Evolutionary conservation across 2,113 vertebrate genomes (phyloP), one percentile per base, ranked within the genome.

Genomic region (Octodon degus): DNA sequence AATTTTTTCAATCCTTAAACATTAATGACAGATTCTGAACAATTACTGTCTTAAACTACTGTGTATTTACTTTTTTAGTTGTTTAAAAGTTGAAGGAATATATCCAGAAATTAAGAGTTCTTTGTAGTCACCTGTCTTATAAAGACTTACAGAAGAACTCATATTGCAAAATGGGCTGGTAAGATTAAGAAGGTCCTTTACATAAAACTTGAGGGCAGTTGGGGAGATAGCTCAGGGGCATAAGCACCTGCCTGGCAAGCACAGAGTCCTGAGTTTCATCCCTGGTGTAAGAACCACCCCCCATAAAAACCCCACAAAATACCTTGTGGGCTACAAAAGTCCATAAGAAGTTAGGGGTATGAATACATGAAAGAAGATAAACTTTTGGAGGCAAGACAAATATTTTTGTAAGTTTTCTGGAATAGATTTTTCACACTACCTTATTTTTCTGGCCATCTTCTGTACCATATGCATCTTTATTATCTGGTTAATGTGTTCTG

Each of bases 361-460:
- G 40, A 20, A 30, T 86, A 63, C 88, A 53, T 68, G 40, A 76
- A 90, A 94, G 53, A 12, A 85, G 47, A 32, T 47, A 74, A 80
- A 70, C 30, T 83, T 85, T 87, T 76, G 86, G 32, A 40, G 89
- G 62, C 10, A 84, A 92, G 58, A 7, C 32, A 95, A 67, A 70
- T 94, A 47, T 65, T 63, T 96, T 76, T 83, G 34, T 84, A 81
- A 80, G 14, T 65, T 90, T 96, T 89, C 55, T 93, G 4, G 70
- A 92, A 17, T 79, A 60, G 37, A 70, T 79, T 83, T 13, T 65
- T 55, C 3, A 88, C 6, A 47, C 40, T 40, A 67, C 58, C 82
- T 37, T 58, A 50, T 74, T 90, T 92, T 87, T 82, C 63, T 87
- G 17, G 62, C 17, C 2, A 70, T 82, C 11, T 62, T 32, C 43